Base-by-base conservation (phyloP, 2,113 vertebrate genomes). In the Aptenodytes forsteri region DNA sequence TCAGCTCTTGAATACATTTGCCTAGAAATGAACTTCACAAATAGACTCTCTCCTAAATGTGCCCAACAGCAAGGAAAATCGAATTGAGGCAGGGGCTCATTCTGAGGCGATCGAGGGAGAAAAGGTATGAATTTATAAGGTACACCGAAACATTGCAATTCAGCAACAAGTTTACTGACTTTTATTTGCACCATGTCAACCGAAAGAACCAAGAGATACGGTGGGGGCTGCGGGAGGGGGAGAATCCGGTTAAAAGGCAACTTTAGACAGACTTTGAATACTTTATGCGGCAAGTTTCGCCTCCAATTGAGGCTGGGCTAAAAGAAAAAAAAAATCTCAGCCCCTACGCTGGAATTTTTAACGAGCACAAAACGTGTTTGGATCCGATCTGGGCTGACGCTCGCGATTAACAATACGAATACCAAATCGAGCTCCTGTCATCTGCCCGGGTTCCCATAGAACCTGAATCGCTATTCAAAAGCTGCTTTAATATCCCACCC, bases 61-160 rank as follows among this genome's bases (percentile, higher is more conserved):
- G 99, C 97, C 98, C 98, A 99, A 98, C 99, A 99, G 99, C 99
- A 99, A 99, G 99, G 99, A 99, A 99, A 99, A 99, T 99, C 98
- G 99, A 99, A 99, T 99, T 99, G 99, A 99, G 98, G 96, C 98
- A 98, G 98, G 97, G 98, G 94, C 98, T 99, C 98, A 97, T 99
- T 99, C 98, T 98, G 98, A 98, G 96, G 99, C 98, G 98, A 98
- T 98, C 97, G 98, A 98, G 98, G 99, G 99, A 98, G 99, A 99
- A 99, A 99, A 99, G 99, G 99, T 99, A 98, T 99, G 99, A 99
- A 99, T 99, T 99, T 99, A 99, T 99, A 99, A 99, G 99, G 98
- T 99, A 98, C 99, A 99, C 98, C 98, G 98, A 99, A 99, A 99
- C 99, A 99, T 99, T 98, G 99, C 99, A 98, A 99, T 99, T 99